Percentiles rank a stretch among this genome's conserved stretches.
phyloP scores from a whole-genome alignment of 2,113 vertebrate species.

The Hipposideros armiger region DNA sequence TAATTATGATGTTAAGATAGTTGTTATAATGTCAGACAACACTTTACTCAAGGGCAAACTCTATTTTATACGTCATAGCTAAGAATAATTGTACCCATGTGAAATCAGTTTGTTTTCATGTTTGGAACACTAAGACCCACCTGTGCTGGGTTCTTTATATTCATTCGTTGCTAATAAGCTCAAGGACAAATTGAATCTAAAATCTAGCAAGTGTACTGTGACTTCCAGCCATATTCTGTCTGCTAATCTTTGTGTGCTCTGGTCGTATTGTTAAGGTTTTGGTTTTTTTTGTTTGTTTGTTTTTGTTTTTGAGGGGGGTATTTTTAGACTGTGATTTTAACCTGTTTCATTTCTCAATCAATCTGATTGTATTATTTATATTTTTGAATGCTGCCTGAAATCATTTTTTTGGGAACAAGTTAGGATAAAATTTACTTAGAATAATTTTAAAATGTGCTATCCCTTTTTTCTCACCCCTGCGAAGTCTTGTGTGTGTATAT shows the following conservation, averaged over 20 bases:
- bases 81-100: background rate
- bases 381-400: background rate
- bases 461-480: background rate
- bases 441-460: background rate
- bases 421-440: background rate
- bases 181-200: background rate
- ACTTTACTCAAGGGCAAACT: background rate
- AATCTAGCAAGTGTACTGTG: background rate
- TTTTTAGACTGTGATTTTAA: background rate
- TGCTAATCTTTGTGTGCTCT: background rate
- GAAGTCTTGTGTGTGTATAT: background rate
- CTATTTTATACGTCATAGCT: background rate
- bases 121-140: background rate
- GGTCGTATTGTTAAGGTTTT: background rate
- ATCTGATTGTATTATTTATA: background rate
- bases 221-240: background rate
- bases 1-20: background rate
- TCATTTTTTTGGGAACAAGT: background rate
- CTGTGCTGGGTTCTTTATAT: background rate
- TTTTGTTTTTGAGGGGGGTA: background rate
- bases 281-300: background rate
- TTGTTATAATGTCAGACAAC: background rate
- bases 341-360: background rate
- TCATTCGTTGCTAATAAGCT: background rate
- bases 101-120: background rate